These are phyloP conservation scores for Cenopis cana DNA, from an alignment of 2,888 invertebrate genomes.

Conservation along the genomic window DNA sequence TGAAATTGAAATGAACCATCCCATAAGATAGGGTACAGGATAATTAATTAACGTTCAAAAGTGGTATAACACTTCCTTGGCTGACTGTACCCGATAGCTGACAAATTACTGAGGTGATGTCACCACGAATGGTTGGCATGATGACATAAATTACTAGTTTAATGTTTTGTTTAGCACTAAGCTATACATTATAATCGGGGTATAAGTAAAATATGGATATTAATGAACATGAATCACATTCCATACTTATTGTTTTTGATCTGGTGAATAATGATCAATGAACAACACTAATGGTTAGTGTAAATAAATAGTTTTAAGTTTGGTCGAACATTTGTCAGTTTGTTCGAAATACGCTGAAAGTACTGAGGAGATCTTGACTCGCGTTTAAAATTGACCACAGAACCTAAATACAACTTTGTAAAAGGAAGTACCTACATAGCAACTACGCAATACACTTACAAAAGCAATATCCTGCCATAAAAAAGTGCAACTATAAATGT, in stretches of 20 bases:
- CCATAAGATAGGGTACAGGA: background rate
- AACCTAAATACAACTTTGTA: background rate
- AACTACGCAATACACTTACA: constrained; percentile 16
- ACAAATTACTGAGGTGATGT: constrained; percentile 33
- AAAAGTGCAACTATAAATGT: constrained; percentile 40
- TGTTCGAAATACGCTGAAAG: background rate
- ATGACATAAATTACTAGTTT: constrained; percentile 32
- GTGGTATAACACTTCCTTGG: too few relatives aligned
- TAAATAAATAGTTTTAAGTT: too few relatives aligned
- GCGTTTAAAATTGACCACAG: background rate
- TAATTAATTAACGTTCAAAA: too few relatives aligned
- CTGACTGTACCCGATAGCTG: background rate
- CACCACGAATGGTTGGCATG: constrained; percentile 23
- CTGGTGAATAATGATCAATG: too few relatives aligned
- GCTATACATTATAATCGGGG: background rate
- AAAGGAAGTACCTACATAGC: constrained; percentile 2
- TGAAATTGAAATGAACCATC: background rate
- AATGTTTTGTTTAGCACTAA: constrained; percentile 25
- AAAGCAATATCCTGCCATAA: constrained; percentile 36
- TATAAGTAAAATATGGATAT: background rate
- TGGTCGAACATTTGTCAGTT: too few relatives aligned
- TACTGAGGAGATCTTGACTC: background rate
- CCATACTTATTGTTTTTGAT: background rate
- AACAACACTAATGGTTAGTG: too few relatives aligned
- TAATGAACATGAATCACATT: background rate